These are phyloP conservation scores for Nesospiza acunhae DNA, from an alignment of 2,113 vertebrate species.

Conservation along the genomic window DNA sequence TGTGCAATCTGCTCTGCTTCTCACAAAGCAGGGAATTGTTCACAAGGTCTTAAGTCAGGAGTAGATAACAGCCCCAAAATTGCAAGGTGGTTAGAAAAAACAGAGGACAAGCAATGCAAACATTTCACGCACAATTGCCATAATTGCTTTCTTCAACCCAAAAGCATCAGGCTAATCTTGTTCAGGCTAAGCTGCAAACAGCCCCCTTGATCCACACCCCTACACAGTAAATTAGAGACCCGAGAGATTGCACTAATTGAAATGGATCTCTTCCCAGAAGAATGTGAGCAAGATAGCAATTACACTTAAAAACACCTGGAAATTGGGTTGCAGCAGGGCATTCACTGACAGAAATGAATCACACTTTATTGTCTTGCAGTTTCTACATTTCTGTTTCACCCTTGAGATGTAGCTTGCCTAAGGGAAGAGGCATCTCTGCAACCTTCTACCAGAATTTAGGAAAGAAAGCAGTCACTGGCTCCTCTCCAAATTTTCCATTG, in stretches of 20 bases:
- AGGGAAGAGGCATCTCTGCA: background rate
- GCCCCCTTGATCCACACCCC: background rate
- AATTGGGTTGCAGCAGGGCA: background rate
- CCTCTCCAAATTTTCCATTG: slow-evolving; percentile 12
- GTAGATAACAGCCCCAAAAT: slow-evolving; percentile 3
- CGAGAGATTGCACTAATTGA: background rate
- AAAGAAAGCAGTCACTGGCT: background rate
- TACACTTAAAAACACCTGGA: background rate
- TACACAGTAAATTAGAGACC: background rate
- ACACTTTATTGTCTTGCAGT: background rate
- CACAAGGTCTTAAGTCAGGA: background rate
- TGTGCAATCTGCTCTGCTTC: background rate
- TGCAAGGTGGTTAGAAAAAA: background rate
- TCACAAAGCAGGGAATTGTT: background rate
- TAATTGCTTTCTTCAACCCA: background rate
- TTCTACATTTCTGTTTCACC: slow-evolving; percentile 1
- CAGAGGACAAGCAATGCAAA: background rate
- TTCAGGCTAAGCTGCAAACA: background rate
- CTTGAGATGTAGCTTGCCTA: background rate
- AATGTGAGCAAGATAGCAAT: background rate
- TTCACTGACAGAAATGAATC: background rate
- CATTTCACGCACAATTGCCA: background rate
- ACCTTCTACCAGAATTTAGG: background rate
- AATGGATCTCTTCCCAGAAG: slow-evolving; percentile 24
- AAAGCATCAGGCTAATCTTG: background rate